Percentiles rank a stretch among this genome's conserved stretches.
Conservation (phyloP, 2,888 invertebrate genomes). For the Lacanobia wlatinum region DNA sequence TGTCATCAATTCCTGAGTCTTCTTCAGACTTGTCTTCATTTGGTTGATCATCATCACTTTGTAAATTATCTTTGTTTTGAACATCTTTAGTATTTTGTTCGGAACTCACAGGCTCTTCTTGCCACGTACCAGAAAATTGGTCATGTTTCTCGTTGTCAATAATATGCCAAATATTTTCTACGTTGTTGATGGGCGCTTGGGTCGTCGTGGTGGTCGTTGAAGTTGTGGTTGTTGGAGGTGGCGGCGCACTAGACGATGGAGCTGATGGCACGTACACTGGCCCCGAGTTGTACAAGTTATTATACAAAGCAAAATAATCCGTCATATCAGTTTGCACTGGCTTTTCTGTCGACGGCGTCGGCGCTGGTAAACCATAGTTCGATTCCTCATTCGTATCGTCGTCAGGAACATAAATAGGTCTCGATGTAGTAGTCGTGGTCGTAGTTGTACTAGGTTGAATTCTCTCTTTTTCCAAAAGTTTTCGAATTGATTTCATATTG, state of each 20-base stretch:
- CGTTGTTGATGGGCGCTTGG: slow-evolving; percentile 69
- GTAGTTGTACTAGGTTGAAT: slow-evolving; percentile 69
- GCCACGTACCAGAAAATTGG: slow-evolving; percentile 79
- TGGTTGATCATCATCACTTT: slow-evolving; percentile 44
- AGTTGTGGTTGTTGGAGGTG: slow-evolving; percentile 72
- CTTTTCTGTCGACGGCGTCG: slow-evolving; percentile 56
- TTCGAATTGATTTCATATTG: slow-evolving; percentile 83
- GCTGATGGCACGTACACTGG: slow-evolving; percentile 76
- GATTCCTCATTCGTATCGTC: slow-evolving; percentile 69
- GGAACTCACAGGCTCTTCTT: slow-evolving; percentile 76
- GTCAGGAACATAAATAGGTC: slow-evolving; percentile 83
- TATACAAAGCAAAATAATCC: slow-evolving; percentile 81
- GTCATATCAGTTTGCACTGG: slow-evolving; percentile 72
- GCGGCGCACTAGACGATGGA: slow-evolving; percentile 63
- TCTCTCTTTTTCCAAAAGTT: slow-evolving; percentile 83
- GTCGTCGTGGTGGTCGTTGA: slow-evolving; percentile 74
- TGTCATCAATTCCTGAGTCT: slow-evolving; percentile 73
- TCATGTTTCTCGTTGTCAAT: slow-evolving; percentile 85
- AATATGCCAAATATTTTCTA: slow-evolving; percentile 87
- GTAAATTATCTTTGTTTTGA: slow-evolving; percentile 47
- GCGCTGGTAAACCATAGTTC: slow-evolving; percentile 71
- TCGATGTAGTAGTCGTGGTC: slow-evolving; percentile 68
- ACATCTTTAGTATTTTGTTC: slow-evolving; percentile 62
- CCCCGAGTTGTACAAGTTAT: slow-evolving; percentile 77
- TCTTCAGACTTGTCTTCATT: slow-evolving; percentile 55